Conservation (phyloP, 2,797 vertebrate species). For the Malurus leucopterus region DNA sequence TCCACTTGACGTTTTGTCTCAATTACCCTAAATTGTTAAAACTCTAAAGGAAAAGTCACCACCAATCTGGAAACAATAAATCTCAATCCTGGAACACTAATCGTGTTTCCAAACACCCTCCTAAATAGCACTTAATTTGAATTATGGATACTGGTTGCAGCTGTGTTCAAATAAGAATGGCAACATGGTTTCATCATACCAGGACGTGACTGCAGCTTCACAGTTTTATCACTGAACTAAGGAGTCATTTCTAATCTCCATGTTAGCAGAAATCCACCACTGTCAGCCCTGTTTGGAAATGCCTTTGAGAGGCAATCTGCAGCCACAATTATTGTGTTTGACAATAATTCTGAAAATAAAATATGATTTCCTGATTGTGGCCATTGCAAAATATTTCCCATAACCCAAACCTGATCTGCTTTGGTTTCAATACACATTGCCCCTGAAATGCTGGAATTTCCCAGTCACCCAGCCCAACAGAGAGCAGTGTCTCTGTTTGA, state of each 20-base stretch:
- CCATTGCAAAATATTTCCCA: background rate
- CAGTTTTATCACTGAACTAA: background rate
- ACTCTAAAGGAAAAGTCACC: slow-evolving; percentile 20
- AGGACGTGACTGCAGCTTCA: background rate
- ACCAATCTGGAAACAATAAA: slow-evolving; percentile 54
- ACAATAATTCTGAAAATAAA: background rate
- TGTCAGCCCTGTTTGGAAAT: background rate
- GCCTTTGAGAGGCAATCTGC: background rate
- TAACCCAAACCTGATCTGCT: background rate
- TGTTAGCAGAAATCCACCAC: background rate
- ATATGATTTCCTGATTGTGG: background rate
- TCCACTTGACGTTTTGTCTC: background rate
- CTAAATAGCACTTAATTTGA: slow-evolving; percentile 47
- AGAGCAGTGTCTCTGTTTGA: background rate
- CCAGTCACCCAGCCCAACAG: background rate
- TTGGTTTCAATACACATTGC: background rate
- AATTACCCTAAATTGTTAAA: slow-evolving; percentile 20
- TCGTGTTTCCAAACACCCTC: background rate
- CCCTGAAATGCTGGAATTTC: background rate
- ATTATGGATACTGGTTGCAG: slow-evolving; percentile 43
- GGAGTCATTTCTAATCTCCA: background rate
- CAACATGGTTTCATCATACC: background rate
- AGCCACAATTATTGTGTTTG: background rate
- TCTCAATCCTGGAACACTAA: slow-evolving; percentile 39
- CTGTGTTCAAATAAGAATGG: slow-evolving; percentile 9